Evolutionary conservation across 2,888 invertebrate species (phyloP), one percentile per base, ranked within the genome.

Genomic region (Patella pellucida): DNA sequence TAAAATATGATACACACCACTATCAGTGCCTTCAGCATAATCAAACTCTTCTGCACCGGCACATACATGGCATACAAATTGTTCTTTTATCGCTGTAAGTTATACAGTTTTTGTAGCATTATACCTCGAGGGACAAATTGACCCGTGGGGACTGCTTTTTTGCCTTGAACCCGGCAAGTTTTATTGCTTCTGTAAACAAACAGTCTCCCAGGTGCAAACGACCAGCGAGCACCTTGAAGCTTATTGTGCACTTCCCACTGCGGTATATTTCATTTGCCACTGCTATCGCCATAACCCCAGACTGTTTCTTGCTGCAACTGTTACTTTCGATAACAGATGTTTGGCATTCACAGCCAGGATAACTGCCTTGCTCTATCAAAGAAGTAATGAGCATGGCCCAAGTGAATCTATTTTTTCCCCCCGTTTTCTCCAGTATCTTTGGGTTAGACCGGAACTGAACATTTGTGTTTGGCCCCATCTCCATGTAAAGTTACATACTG

Each of bases 231-330:
- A 56, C 56, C 19, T 56, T 56, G 56, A 56, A 4, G 56, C 19
- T 56, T 56, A 7, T 4, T 56, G 56, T 56, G 1, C 56, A 56
- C 19, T 56, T 56, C n/a, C 16, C n/a, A 12, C 56, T 56, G 16
- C 5, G 56, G 56, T 15, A 56, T 56, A 56, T n/a, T 56, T 56
- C 56, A 56, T 56, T 56, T 56, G 56, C n/a, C 23, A 16, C n/a
- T 62, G n/a, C n/a, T 19, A n/a, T 62, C n/a, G 62, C 62, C n/a
- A 62, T 62, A 62, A 62, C 15, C 23, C 62, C 62, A 16, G 62
- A 62, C n/a, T 62, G 5, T 16, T 19, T 16, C n/a, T 19, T 62
- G 19, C n/a, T 23, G 15, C 62, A 62, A 62, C n/a, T 62, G 14
- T 62, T 62, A 62, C 9, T 4, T 62, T 62, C 9, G n/a, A 62